Base-by-base conservation (phyloP, 2,113 vertebrate genomes). In the Halichoerus grypus region DNA sequence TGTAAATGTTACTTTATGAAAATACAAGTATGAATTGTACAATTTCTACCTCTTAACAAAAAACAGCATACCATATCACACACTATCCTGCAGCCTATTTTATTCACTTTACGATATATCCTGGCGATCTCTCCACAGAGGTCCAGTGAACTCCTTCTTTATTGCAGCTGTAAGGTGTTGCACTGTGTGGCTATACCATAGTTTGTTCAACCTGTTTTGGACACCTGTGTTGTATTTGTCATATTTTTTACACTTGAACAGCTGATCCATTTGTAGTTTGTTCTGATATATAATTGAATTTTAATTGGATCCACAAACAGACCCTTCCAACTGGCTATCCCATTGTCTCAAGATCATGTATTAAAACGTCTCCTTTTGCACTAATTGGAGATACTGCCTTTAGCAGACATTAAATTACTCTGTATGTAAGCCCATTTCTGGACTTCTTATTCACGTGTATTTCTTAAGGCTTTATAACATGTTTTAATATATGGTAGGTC, bases 21-120 rank as follows among this genome's bases (percentile, higher is more conserved):
- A 93, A 76, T 46, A 67, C 22, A 76, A 39, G 24, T 39, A 49
- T 31, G 49, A 92, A 67, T 28, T 39, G 22, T 46, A 92, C 18
- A 46, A 96, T 67, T 57, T 61, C 80, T 81, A 77, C 59, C 61
- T 69, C 55, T 65, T 31, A 82, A 93, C 46, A 72, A 92, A 95
- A 72, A 16, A n/a, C 1, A 51, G 21, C 11, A 22, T n/a, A 33
- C 36, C 53, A 2, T 18, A 96, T 19, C 46, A 55, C 10, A 10
- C 21, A 28, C 31, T n/a, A n/a, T 46, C 76, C 46, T 57, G 46
- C 4, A 33, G 28, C 67, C 82, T 63, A 65, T 36, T 76, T 65
- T 55, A 22, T n/a, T 72, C 36, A 49, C 31, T 76, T 76, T 22
- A 76, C 22, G 36, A 18, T 36, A 46, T 22, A 22, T 21, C 46